Evolutionary conservation across 2,113 vertebrate species (phyloP).

Genomic region (Oreochromis aureus): DNA sequence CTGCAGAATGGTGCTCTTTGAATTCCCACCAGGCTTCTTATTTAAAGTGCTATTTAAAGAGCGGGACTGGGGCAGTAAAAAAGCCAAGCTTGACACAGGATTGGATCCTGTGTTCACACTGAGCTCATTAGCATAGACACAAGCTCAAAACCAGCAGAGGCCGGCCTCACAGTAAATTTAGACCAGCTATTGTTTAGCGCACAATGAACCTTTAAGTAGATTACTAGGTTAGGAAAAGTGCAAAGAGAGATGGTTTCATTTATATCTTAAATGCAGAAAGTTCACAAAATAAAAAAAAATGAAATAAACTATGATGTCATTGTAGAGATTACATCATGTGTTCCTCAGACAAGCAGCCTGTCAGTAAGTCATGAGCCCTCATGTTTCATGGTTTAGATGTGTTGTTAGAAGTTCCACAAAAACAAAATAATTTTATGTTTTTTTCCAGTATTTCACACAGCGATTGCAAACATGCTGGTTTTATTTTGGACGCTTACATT

Average conservation of each 20-base stretch:
- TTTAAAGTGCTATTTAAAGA: conserved; percentile 1
- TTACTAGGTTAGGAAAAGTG: neutral
- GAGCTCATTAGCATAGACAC: neutral
- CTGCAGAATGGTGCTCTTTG: neutral
- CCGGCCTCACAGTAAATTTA: neutral
- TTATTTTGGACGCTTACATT: neutral
- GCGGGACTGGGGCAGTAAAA: neutral
- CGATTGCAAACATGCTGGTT: neutral
- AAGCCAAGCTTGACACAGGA: neutral
- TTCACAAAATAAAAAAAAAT: neutral
- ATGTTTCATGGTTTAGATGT: neutral
- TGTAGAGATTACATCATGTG: neutral
- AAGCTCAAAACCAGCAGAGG: neutral
- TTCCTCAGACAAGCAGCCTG: neutral
- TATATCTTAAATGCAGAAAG: rapidly evolving
- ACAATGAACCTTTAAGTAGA: neutral
- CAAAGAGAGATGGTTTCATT: neutral
- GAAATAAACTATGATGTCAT: neutral
- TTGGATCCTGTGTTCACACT: neutral
- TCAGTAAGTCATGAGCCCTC: rapidly evolving
- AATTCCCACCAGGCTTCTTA: neutral
- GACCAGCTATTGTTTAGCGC: neutral
- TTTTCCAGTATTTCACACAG: neutral
- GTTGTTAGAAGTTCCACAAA: neutral
- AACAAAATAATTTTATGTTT: rapidly evolving